Percentiles rank a stretch among this genome's conserved stretches.
Evolutionary conservation across 2,797 vertebrate genomes (phyloP).

Genomic region (Cryptoblepharus egeriae): DNA sequence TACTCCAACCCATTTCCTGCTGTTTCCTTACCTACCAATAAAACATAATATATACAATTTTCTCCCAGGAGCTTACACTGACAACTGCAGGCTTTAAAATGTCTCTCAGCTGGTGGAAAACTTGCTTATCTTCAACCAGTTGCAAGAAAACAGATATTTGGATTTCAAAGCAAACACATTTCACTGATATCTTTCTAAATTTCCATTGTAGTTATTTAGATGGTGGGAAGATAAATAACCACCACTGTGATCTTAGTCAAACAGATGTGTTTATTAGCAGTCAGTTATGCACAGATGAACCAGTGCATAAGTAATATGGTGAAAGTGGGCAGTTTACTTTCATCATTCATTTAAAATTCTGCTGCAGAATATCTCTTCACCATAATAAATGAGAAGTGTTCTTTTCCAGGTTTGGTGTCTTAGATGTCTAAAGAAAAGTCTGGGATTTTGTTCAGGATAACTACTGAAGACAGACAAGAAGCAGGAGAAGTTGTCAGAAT

Average conservation of each 20-base stretch:
- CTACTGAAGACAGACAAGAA: slow-evolving; percentile 39
- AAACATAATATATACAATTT: slow-evolving; percentile 11
- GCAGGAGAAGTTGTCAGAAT: slow-evolving; percentile 24
- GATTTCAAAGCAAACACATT: slow-evolving; percentile 45
- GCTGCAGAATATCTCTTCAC: slow-evolving; percentile 31
- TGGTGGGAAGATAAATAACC: slow-evolving; percentile 64
- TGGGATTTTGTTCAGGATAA: slow-evolving; percentile 60
- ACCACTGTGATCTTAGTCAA: slow-evolving; percentile 61
- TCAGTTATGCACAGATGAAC: slow-evolving; percentile 62
- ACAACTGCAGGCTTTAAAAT: slow-evolving; percentile 45
- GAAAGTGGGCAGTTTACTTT: slow-evolving; percentile 46
- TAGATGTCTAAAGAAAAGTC: slow-evolving; percentile 55
- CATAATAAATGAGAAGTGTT: slow-evolving; percentile 60
- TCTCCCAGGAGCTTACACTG: not conserved
- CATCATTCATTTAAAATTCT: slow-evolving; percentile 56
- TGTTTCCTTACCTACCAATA: slow-evolving; percentile 10
- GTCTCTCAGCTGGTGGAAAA: slow-evolving; percentile 6
- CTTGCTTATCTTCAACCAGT: rapidly evolving
- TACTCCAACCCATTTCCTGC: slow-evolving; percentile 33
- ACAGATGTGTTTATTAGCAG: slow-evolving; percentile 71
- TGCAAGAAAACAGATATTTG: not conserved
- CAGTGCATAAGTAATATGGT: slow-evolving; percentile 55
- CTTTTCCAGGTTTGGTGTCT: slow-evolving; percentile 62
- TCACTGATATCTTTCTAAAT: slow-evolving; percentile 55
- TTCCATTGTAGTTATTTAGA: slow-evolving; percentile 48